Evolutionary conservation across 2,797 vertebrate genomes (phyloP), one percentile per base, ranked within the genome.

Genomic region (Myioborus miniatus): DNA sequence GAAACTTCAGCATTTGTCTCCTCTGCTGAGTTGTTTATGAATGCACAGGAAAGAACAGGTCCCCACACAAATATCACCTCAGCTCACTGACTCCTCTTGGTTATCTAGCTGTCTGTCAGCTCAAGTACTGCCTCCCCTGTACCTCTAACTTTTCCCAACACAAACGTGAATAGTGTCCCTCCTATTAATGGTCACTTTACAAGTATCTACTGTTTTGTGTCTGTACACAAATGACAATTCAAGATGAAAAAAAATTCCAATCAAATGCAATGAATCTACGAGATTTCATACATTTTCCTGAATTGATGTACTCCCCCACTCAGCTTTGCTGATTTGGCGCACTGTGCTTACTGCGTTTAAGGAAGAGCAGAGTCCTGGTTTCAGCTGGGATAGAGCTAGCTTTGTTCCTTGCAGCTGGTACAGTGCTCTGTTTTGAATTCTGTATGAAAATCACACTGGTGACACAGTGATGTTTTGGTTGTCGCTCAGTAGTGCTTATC

Each of bases 171-270:
- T 20, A 11, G 24, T 29, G 36, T 62, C 22, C 47, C 23, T 87
- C 22, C 41, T 36, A 36, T 4, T 64, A 21, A 22, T 3, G 9
- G 16, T 59, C 0, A 0, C 30, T 79, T 89, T n/a, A 18, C 11
- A 60, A 24, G 12, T 30, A 75, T 6, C 18, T 85, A 30, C 15
- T 47, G 8, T 8, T 81, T 78, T 27, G 41, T 27, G 11, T 44
- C 27, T 50, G 46, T 21, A 50, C 10, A 22, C 6, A 47, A 36
- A 84, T 2, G 17, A 69, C 12, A 82, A 71, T 22, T 63, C 46
- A 62, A 62, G n/a, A 55, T 26, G 3, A 34, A 83, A 88, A 80
- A 63, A 36, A 46, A 22, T 20, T 37, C 30, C 34, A 32, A 3
- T 9, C 22, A 44, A 32, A 58, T 1, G 3, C 22, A 60, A n/a